Conservation (phyloP, 2,113 vertebrate species). For the Dolichallabes microphthalmus region DNA sequence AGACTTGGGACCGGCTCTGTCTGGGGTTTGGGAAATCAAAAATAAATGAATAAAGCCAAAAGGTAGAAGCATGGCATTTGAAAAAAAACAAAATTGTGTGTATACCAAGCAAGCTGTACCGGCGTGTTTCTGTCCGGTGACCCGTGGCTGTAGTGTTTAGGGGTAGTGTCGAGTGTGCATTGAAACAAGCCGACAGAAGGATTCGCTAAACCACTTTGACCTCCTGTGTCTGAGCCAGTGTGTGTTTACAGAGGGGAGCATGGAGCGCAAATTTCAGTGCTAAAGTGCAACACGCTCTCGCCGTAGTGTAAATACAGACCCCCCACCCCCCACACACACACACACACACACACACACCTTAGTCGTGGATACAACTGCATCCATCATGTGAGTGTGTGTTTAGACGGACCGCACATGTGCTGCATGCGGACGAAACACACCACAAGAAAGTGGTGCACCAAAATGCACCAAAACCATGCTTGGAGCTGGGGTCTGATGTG, state of each 20-base stretch:
- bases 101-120: slow-evolving; percentile 22
- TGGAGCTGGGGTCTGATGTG: neutral
- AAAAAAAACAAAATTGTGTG: no score
- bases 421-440: neutral
- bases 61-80: neutral
- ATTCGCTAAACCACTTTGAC: slow-evolving; percentile 64
- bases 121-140: slow-evolving; percentile 10
- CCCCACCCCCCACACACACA: slow-evolving; percentile 9
- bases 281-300: slow-evolving; percentile 59
- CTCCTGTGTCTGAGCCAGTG: slow-evolving; percentile 50
- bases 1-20: no score
- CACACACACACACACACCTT: no score
- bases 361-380: slow-evolving; percentile 66
- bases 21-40: neutral
- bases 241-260: slow-evolving; percentile 65
- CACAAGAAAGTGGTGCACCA: slow-evolving; percentile 33
- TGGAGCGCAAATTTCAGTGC: slow-evolving; percentile 67
- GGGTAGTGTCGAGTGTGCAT: slow-evolving; percentile 4
- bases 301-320: slow-evolving; percentile 57
- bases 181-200: slow-evolving; percentile 58
- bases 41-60: no score
- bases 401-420: slow-evolving; percentile 61
- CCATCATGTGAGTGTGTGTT: slow-evolving; percentile 64
- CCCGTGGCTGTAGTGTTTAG: slow-evolving; percentile 20
- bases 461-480: slow-evolving; percentile 5